Percentiles rank a stretch among this genome's conserved stretches.
These are phyloP conservation scores for Zaprionus gabonicus DNA, from an alignment of 1,140 invertebrate genomes.

Conservation along the genomic window DNA sequence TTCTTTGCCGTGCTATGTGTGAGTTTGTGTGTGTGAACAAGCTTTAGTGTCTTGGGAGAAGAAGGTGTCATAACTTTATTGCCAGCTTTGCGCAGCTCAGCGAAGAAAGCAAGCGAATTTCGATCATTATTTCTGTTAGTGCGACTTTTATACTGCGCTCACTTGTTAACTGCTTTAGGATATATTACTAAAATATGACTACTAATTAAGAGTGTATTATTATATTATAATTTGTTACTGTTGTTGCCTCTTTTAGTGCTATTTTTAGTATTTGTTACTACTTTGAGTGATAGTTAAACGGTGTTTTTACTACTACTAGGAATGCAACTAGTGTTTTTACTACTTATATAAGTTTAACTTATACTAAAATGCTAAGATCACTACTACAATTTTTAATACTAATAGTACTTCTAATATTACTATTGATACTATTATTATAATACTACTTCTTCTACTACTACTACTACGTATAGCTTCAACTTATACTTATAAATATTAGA, in stretches of 20 bases:
- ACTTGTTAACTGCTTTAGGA: not conserved
- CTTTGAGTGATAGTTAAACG: not conserved
- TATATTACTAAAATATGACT: not conserved
- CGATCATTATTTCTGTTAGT: not conserved
- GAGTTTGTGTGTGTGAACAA: constrained; percentile 20
- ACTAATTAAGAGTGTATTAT: not conserved
- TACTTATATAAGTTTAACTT: too few species aligned
- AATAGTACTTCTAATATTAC: too few species aligned
- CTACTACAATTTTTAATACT: too few species aligned
- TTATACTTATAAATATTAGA: not conserved
- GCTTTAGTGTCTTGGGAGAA: not conserved
- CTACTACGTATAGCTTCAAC: too few species aligned
- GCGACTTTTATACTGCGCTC: not conserved
- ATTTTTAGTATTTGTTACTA: not conserved
- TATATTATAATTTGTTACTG: not conserved
- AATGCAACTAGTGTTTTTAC: too few species aligned
- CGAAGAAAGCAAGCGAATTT: constrained; percentile 2
- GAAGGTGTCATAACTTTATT: constrained; percentile 2
- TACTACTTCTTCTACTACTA: too few species aligned
- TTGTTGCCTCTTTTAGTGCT: not conserved
- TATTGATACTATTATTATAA: too few species aligned
- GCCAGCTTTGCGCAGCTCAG: not conserved
- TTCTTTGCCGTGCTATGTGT: constrained; percentile 47
- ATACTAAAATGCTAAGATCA: too few species aligned
- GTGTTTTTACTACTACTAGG: too few species aligned